These are phyloP conservation scores for Phylloscopus trochilus DNA, from an alignment of 2,113 vertebrate genomes.

Conservation along the genomic window DNA sequence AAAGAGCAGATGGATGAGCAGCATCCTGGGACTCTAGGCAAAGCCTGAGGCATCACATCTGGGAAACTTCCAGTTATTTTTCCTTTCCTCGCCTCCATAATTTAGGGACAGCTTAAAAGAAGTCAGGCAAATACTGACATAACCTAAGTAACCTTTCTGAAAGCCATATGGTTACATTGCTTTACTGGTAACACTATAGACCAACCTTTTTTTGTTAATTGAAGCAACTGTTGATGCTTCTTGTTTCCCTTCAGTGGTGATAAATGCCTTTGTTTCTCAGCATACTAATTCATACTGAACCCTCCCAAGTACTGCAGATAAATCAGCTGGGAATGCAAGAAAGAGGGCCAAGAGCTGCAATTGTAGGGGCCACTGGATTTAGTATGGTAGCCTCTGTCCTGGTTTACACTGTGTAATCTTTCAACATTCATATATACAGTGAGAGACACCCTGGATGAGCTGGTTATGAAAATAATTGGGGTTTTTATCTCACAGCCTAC, in stretches of 20 bases:
- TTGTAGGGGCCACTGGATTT: neutral
- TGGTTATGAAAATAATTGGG: neutral
- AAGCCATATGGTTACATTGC: neutral
- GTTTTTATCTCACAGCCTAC: neutral
- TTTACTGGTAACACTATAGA: neutral
- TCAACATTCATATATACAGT: neutral
- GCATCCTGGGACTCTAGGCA: neutral
- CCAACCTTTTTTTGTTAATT: neutral
- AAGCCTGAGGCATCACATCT: conserved; percentile 7
- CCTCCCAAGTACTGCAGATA: neutral
- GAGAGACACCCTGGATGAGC: neutral
- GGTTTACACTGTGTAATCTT: neutral
- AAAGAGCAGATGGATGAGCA: neutral
- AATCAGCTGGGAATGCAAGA: neutral
- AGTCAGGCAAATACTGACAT: neutral
- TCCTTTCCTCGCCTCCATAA: neutral
- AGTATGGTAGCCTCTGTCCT: neutral
- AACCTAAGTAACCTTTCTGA: neutral
- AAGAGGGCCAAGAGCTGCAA: neutral
- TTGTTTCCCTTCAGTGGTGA: neutral
- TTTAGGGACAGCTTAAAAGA: neutral
- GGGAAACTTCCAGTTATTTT: neutral
- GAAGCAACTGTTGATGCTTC: neutral
- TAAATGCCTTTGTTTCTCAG: conserved; percentile 9
- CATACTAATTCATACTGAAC: neutral